A percentile compares a stretch with the other conserved stretches of the same genome.
phyloP scores from a whole-genome alignment of 2,113 vertebrate genomes.

The Podarcis cretensis region DNA sequence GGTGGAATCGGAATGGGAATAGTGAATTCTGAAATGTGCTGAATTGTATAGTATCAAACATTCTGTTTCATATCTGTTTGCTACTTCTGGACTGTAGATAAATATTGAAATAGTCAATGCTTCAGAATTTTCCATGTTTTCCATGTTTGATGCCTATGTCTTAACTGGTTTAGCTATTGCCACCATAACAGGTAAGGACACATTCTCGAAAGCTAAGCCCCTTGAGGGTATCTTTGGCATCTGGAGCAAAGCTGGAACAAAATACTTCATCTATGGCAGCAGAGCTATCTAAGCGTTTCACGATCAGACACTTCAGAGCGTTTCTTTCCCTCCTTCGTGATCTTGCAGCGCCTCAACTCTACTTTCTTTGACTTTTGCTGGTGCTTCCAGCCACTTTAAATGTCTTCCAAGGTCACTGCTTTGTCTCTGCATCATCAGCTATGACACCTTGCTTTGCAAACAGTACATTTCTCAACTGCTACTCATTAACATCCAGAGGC shows the following conservation, averaged over 20 bases:
- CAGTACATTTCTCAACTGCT: conserved; percentile 26
- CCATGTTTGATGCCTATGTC: conserved; percentile 28
- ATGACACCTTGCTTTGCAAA: not conserved
- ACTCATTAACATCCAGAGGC: conserved; percentile 23
- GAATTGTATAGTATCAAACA: not conserved
- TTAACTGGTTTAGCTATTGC: conserved; percentile 37
- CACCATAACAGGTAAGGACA: conserved; percentile 22
- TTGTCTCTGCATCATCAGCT: conserved; percentile 37
- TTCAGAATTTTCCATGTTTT: conserved; percentile 8
- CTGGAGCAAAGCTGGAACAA: conserved; percentile 43
- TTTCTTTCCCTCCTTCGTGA: not conserved
- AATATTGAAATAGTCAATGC: not conserved
- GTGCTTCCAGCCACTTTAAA: conserved; percentile 7
- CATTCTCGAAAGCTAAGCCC: conserved; percentile 28
- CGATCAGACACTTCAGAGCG: not conserved
- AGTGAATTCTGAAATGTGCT: not conserved
- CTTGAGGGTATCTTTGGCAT: conserved; percentile 8
- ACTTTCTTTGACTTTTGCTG: not conserved
- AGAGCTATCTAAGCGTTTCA: not conserved
- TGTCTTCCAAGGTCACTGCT: conserved; percentile 26
- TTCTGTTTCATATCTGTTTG: not conserved
- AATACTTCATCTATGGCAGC: not conserved
- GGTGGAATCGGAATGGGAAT: not conserved
- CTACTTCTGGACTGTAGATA: no score
- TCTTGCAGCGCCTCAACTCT: no score